Evolutionary conservation across 2,888 invertebrate species (phyloP), one percentile per base, ranked within the genome.

Genomic region (Mythimna impura): DNA sequence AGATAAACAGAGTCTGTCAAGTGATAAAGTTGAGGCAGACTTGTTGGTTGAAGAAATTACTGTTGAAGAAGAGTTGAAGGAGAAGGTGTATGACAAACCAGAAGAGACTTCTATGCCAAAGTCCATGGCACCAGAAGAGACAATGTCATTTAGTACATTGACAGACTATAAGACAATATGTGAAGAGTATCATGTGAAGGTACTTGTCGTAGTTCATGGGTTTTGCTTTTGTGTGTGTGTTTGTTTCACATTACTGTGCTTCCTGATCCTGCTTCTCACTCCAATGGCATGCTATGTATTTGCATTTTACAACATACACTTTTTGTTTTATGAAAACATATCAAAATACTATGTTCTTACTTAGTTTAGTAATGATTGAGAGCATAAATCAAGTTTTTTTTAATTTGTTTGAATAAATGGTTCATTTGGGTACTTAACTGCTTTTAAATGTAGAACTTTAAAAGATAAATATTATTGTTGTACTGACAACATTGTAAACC

Each of bases 111-210:
- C 90, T 3, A 93, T 93, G 64, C 92, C 93, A 3, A 96, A 95
- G 77, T 95, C 95, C 2, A 90, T 94, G 71, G 90, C 91, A 20
- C 90, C 89, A 0, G 94, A 94, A 40, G 96, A 96, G 63, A 93
- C 92, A 17, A 89, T 91, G 78, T 95, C 96, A 78, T 96, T 97
- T 73, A 97, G 96, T 85, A 97, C 97, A 9, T 94, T 97, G 84
- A 97, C 97, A 40, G 98, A 98, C 82, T 98, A 98, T 90, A 97
- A 97, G 89, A 97, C 97, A 25, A 96, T 97, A 70, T 97, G 97
- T 88, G 97, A 97, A 84, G 97, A 98, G 77, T 97, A 97, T 90
- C 97, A 97, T 66, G 96, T 93, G 70, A 97, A 97, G 96, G 98
- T 98, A 95, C 89, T 94, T 83, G 69, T 83, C 73, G 50, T 87